Evolutionary conservation across 2,888 invertebrate species (phyloP), one percentile per base, ranked within the genome.

Genomic region (Platycheirus rosarum): DNA sequence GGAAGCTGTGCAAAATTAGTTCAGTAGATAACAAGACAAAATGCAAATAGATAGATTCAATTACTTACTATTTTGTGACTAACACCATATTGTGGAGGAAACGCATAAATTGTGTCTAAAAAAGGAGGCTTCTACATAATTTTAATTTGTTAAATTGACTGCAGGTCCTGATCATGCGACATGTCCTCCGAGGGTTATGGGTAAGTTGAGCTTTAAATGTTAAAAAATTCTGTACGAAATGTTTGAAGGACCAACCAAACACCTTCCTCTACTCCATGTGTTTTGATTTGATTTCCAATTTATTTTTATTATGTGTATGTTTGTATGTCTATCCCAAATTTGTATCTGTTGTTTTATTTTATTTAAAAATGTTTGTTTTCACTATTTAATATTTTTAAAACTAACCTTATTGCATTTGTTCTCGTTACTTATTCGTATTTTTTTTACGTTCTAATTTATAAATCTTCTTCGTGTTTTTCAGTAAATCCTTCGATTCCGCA

Each of bases 141-240:
- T 82, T 74, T 84, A 85, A 87, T 87, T 86, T 87, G 85, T 87
- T 87, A 75, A 86, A 88, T 88, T 86, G 88, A 88, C 87, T 86
- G 85, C 88, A 91, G 91, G 91, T 91, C 91, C 91, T 84, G 90
- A 91, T 88, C 91, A 91, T 87, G 88, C 88, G 86, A 90, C 90
- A 86, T 91, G 91, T 88, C 90, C 90, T 86, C 90, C 91, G 86
- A 88, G 91, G 88, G 88, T 89, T 70, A 89, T 90, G 88, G 91
- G 91, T 91, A 90, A 91, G 91, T 90, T 86, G 40, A 80, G 85
- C 85, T 85, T 85, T 85, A 82, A 73, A 74, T 86, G 86, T 85
- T 85, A 75, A 65, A 75, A 82, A 73, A 74, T 86, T 85, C 85
- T 85, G 73, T 62, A 75, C 65, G 37, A 42, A 63, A 49, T 57